Evolutionary conservation across 2,113 vertebrate genomes (phyloP).

Genomic region (Callocephalon fimbriatum): DNA sequence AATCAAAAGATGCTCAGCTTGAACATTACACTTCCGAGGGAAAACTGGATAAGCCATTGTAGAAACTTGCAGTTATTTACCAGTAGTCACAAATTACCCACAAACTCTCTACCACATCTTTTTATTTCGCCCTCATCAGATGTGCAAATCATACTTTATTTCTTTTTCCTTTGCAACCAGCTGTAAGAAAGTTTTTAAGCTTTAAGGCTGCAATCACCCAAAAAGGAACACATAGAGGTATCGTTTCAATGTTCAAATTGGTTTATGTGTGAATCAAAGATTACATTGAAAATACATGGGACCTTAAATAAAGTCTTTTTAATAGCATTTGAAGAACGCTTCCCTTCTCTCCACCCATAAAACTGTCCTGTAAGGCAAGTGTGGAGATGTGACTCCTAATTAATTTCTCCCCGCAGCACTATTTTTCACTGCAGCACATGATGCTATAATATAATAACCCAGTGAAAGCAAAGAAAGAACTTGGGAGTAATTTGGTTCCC

Average conservation of each 20-base stretch:
- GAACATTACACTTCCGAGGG: neutral
- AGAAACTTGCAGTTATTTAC: neutral
- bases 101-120: neutral
- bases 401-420: constrained; percentile 41
- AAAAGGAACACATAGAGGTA: neutral
- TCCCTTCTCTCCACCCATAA: constrained; percentile 1
- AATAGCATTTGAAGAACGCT: constrained; percentile 15
- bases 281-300: neutral
- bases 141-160: neutral
- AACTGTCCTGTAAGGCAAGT: neutral
- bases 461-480: constrained; percentile 47
- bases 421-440: neutral
- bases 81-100: neutral
- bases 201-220: neutral
- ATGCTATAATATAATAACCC: constrained; percentile 55
- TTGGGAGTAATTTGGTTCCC: constrained; percentile 3
- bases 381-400: constrained; percentile 47
- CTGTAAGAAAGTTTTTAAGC: neutral
- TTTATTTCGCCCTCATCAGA: constrained; percentile 21
- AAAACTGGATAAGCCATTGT: neutral
- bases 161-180: neutral
- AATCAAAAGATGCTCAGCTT: neutral
- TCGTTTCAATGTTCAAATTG: neutral
- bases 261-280: neutral
- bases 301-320: constrained; percentile 26